Evolutionary conservation across 2,888 invertebrate species (phyloP), one percentile per base, ranked within the genome.

Genomic region (Margaritifera margaritifera): DNA sequence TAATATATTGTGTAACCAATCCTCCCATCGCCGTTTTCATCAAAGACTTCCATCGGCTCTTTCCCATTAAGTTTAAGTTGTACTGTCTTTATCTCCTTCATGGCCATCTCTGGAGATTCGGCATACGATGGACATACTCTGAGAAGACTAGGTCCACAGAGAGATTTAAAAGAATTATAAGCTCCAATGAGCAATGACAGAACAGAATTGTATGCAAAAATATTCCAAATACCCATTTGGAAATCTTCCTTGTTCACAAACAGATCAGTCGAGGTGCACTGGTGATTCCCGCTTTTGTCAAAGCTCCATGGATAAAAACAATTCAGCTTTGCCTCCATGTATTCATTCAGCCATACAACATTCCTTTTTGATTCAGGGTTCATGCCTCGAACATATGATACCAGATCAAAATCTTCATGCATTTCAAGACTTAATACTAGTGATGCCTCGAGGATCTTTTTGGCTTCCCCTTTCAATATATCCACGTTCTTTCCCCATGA

Each of bases 1-100:
- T 71, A 67, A 55, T 77, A 79, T 31, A 79, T 71, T 31, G 52
- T 62, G 64, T 75, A 74, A 2, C 79, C 79, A 25, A 74, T 59
- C 52, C 68, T 72, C 0, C 79, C 79, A 65, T 77, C 69, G 4
- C 77, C 74, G 22, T 71, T 71, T 19, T 54, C 58, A 54, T 69
- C 66, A 66, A 79, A 79, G 20, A 79, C 68, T 52, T 64, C 67
- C 1, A 67, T 63, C 53, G 20, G n/a, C 6, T 56, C 75, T 0
- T 65, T 62, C 2, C 75, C 75, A 54, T 68, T 51, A 2, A 74
- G 20, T 56, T 74, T 77, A 6, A 76, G 66, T 50, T 62, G 22
- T 0, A 71, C 68, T 24, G 50, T 51, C 25, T 51, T 64, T 6
- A 71, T 53, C 19, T 57, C 59, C 20, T 53, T 20, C 8, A 61